phyloP scores from a whole-genome alignment of 1,140 invertebrate species.

The Rhysida immarginata region DNA sequence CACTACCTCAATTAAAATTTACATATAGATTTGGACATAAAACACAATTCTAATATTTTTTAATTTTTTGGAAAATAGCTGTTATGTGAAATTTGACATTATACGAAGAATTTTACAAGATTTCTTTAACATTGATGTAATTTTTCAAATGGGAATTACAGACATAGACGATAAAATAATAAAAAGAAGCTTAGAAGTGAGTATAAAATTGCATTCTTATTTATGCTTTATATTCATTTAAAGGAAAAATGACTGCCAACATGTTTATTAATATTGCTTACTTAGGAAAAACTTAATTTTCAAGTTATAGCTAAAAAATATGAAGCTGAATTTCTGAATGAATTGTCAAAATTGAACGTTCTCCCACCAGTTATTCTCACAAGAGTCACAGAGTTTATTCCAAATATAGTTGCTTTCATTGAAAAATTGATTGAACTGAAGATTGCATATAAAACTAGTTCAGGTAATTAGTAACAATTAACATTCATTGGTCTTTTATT shows the following conservation, averaged over 20 bases:
- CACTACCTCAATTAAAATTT: no score
- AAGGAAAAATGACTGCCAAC: not conserved
- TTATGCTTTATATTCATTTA: no score
- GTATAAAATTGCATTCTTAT: no score
- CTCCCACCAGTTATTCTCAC: constrained; percentile 47
- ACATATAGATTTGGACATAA: no score
- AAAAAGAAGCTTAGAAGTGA: no score
- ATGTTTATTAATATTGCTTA: constrained; percentile 9
- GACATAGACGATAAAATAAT: constrained; percentile 97
- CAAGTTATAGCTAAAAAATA: constrained; percentile 45
- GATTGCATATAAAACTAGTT: no score
- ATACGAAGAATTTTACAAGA: constrained; percentile 62
- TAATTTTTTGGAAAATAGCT: no score
- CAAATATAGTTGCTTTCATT: constrained; percentile 59
- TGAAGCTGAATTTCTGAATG: constrained; percentile 68
- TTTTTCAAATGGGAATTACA: constrained; percentile 77
- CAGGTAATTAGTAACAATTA: no score
- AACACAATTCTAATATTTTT: no score
- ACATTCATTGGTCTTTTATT: no score
- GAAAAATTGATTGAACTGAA: no score
- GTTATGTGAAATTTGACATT: constrained; percentile 72
- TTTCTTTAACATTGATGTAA: constrained; percentile 58
- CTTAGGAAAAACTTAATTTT: constrained; percentile 30
- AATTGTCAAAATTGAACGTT: constrained; percentile 55
- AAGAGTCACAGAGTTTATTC: constrained; percentile 64